A percentile compares a stretch with the other conserved stretches of the same genome.
These are phyloP conservation scores for Sinosuthora webbiana DNA, from an alignment of 2,113 vertebrate genomes.

Conservation along the genomic window DNA sequence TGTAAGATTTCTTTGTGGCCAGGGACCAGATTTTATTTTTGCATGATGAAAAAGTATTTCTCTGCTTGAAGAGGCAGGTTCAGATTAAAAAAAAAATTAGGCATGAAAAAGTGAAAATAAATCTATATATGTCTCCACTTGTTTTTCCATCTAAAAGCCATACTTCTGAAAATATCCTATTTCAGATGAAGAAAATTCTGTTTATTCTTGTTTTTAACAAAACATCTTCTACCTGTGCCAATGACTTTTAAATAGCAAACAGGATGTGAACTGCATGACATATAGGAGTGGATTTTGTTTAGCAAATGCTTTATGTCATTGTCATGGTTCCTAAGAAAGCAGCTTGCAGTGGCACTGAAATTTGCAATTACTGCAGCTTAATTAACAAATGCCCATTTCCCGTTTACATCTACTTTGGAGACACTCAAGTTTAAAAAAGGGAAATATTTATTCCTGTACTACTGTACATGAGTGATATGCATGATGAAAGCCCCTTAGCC, in stretches of 20 bases:
- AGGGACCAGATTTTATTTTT: not conserved
- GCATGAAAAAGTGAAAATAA: not conserved
- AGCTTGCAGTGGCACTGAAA: not conserved
- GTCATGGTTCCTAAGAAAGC: constrained; percentile 43
- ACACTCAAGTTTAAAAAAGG: not conserved
- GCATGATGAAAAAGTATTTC: not conserved
- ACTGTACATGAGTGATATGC: not conserved
- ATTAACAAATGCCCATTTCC: not conserved
- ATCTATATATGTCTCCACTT: not conserved
- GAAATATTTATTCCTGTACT: not conserved
- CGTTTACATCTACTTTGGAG: not conserved
- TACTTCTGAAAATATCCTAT: not conserved
- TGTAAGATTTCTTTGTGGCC: not conserved
- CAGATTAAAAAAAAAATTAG: not conserved
- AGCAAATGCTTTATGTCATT: constrained; percentile 57
- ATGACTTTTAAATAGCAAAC: constrained; percentile 8
- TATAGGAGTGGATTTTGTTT: constrained; percentile 41
- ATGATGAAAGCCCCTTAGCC: not conserved
- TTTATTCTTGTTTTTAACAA: not conserved
- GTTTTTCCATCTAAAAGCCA: not conserved
- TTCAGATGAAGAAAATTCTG: not conserved
- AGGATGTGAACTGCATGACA: constrained; percentile 22
- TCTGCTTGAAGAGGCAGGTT: not conserved
- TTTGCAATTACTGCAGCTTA: constrained; percentile 15
- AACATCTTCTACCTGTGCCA: not conserved